Conservation (phyloP, 2,797 vertebrate genomes). For the Heterohyrax brucei region DNA sequence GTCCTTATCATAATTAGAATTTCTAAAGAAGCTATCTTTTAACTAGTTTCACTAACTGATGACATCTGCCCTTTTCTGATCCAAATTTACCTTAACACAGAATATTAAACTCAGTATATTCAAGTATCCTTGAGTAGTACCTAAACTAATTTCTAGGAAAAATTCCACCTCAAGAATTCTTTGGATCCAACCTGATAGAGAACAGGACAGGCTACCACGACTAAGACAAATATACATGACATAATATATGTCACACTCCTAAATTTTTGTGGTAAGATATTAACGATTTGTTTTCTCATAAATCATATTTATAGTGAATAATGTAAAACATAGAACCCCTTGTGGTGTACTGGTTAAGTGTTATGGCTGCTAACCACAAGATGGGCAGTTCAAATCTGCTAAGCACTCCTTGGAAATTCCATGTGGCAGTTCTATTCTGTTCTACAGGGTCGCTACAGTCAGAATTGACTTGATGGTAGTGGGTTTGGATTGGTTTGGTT, state of each 20-base stretch:
- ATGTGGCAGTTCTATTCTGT: too few relatives aligned
- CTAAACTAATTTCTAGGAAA: conserved; percentile 17
- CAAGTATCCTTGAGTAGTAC: not conserved
- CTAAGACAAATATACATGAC: not conserved
- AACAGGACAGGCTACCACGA: not conserved
- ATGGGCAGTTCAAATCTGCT: too few relatives aligned
- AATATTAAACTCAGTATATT: conserved; percentile 23
- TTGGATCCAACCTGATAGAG: not conserved
- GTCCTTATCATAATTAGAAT: not conserved
- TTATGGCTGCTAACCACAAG: too few relatives aligned
- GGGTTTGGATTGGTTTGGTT: too few relatives aligned
- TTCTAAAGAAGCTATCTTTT: not conserved
- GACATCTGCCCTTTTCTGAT: not conserved
- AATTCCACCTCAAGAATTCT: not conserved
- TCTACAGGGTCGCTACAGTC: too few relatives aligned
- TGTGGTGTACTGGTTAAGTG: too few relatives aligned
- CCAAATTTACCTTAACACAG: not conserved
- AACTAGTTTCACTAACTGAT: not conserved
- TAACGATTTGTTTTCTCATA: not conserved
- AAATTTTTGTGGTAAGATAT: not conserved
- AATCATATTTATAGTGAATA: not conserved
- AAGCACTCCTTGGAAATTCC: too few relatives aligned
- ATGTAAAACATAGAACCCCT: not conserved
- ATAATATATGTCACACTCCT: not conserved
- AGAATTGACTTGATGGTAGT: too few relatives aligned